Evolutionary conservation across 2,113 vertebrate genomes (phyloP).

Genomic region (Megalops atlanticus): DNA sequence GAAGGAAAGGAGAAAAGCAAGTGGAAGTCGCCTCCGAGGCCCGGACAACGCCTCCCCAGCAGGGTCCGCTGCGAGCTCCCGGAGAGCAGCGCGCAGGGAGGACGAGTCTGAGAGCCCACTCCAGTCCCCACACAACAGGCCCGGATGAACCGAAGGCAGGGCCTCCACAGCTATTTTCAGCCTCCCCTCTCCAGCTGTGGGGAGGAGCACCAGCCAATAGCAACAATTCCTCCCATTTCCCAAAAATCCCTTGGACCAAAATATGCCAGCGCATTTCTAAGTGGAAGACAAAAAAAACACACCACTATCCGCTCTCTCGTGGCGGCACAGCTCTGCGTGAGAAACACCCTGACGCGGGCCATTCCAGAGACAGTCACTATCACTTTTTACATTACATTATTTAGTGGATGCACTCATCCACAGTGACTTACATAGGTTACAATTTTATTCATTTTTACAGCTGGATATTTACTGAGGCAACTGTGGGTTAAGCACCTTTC

Average conservation of each 20-base stretch:
- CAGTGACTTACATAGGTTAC: too few relatives aligned
- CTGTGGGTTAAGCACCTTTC: too few relatives aligned
- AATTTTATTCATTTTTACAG: too few relatives aligned
- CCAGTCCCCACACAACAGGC: background rate
- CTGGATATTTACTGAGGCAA: too few relatives aligned
- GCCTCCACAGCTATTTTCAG: constrained; percentile 49
- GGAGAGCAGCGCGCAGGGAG: background rate
- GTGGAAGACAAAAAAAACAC: constrained; percentile 13
- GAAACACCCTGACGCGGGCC: background rate
- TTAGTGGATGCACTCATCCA: too few relatives aligned
- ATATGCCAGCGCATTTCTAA: constrained; percentile 30
- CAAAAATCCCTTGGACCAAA: constrained; percentile 33
- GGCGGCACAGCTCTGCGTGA: background rate
- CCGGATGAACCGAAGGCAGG: background rate
- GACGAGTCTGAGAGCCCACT: background rate
- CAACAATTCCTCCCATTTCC: constrained; percentile 45
- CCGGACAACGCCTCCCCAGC: too few relatives aligned
- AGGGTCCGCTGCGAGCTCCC: background rate
- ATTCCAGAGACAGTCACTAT: background rate
- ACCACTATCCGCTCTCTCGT: background rate
- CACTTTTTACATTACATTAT: too few relatives aligned
- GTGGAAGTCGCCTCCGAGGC: too few relatives aligned
- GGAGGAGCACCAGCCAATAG: constrained; percentile 35
- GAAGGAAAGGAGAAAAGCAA: too few relatives aligned
- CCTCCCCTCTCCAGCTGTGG: constrained; percentile 28